Evolutionary conservation across 2,888 invertebrate genomes (phyloP).

Genomic region (Ectropis crepuscularia): DNA sequence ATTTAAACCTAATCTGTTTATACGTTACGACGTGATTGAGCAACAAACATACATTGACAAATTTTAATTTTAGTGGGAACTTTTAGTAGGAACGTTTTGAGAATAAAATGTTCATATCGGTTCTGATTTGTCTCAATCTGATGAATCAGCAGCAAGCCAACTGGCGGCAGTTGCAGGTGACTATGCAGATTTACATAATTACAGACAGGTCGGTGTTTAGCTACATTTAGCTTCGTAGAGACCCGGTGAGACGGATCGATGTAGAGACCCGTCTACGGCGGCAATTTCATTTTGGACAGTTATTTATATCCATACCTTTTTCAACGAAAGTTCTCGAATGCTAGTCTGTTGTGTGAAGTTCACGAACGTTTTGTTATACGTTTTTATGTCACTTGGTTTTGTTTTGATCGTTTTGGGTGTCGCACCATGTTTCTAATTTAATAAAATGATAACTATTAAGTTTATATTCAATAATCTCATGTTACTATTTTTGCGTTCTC

Average conservation of each 20-base stretch:
- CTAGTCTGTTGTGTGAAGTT: not conserved
- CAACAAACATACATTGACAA: too few species aligned
- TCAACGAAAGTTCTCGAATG: not conserved
- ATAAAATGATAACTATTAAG: too few species aligned
- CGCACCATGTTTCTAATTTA: too few species aligned
- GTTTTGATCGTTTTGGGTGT: too few species aligned
- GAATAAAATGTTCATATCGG: too few species aligned
- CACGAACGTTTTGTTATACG: not conserved
- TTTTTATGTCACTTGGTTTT: not conserved
- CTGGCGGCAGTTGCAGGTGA: slow-evolving; percentile 12
- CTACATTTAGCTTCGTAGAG: slow-evolving; percentile 34
- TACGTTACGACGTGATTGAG: too few species aligned
- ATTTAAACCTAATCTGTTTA: too few species aligned
- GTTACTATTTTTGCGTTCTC: too few species aligned
- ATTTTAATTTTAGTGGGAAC: too few species aligned
- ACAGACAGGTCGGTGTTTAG: slow-evolving; percentile 39
- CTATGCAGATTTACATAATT: slow-evolving; percentile 21
- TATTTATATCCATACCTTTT: slow-evolving; percentile 13
- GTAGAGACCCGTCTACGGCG: slow-evolving; percentile 30
- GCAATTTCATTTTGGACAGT: slow-evolving; percentile 9
- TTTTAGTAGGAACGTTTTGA: too few species aligned
- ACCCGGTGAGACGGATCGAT: slow-evolving; percentile 47
- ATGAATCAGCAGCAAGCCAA: slow-evolving; percentile 8
- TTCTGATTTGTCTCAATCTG: slow-evolving; percentile 1
- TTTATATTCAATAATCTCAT: too few species aligned